Base-by-base conservation (phyloP, 2,888 invertebrate species). In the Halocaridina rubra region DNA sequence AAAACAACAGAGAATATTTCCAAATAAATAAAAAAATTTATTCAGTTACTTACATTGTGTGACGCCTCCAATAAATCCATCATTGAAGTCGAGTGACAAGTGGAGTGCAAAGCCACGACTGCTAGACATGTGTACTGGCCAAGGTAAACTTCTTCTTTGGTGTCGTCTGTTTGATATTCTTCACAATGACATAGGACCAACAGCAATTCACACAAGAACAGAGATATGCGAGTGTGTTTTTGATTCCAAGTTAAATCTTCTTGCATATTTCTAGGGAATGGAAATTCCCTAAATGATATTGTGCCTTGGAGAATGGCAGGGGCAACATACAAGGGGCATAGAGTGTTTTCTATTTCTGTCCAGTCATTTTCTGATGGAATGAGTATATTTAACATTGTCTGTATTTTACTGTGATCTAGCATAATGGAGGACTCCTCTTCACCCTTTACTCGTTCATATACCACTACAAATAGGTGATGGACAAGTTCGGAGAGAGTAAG, bases 321-420 rank as follows among this genome's bases (percentile, higher is more conserved):
- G 22, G 74, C 80, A 61, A 86, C 57, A 27, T 86, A 86, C 5
- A 82, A 16, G 2, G 82, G 61, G 3, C 53, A 84, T 16, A 84
- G 59, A 0, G 57, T 10, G 3, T 13, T 22, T 33, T 84, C 86
- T 29, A 79, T 30, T n/a, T 71, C 30, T 16, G 30, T 32, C 86
- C 86, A 86, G 57, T 84, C 71, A 4, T 75, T 79, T 59, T 86
- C 86, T 22, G 76, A 59, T 4, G 76, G 82, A 7, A 71, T 24
- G 10, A 86, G 67, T 13, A 75, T 27, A 4, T 86, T 80, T 29
- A 86, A 46, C 32, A 79, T 57, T 27, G 53, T 10, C 39, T 82
- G 86, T 39, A 82, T 71, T 24, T 32, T 22, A 13, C 79, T 78
- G 27, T 82, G 82, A 69, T 86, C 86, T 5, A 86, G 71, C 29